Percentiles rank a stretch among this genome's conserved stretches.
These are phyloP conservation scores for Nerophis ophidion DNA, from an alignment of 2,113 vertebrate genomes.

Conservation along the genomic window DNA sequence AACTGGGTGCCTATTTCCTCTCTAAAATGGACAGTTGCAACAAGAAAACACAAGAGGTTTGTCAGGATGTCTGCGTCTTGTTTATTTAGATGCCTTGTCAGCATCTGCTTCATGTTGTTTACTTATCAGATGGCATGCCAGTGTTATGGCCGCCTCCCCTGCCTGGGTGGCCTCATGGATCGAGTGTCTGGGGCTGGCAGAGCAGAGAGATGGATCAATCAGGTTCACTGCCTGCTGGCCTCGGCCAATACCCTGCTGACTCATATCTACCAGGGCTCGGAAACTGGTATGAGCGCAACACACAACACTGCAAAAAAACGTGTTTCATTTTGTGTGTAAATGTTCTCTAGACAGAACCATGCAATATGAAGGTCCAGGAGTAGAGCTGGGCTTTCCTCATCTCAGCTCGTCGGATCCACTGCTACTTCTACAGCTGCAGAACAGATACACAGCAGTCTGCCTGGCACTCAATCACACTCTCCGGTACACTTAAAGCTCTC, in stretches of 20 bases:
- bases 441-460: slow-evolving; percentile 75
- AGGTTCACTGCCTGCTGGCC: slow-evolving; percentile 80
- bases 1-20: slow-evolving; percentile 80
- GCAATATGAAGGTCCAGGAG: slow-evolving; percentile 75
- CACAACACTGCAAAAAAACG: too few relatives aligned
- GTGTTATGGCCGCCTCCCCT: slow-evolving; percentile 79
- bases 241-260: slow-evolving; percentile 75
- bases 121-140: slow-evolving; percentile 77
- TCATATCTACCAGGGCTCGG: slow-evolving; percentile 76
- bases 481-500: slow-evolving; percentile 38
- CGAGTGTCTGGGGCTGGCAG: slow-evolving; percentile 73
- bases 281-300: slow-evolving; percentile 64
- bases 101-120: not conserved
- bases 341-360: slow-evolving; percentile 58
- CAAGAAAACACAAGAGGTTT: slow-evolving; percentile 79
- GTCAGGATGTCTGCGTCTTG: not conserved
- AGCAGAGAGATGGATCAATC: slow-evolving; percentile 81
- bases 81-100: not conserved
- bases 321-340: not conserved
- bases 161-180: slow-evolving; percentile 79
- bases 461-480: slow-evolving; percentile 75
- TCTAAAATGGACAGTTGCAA: slow-evolving; percentile 78
- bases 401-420: slow-evolving; percentile 71
- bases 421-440: slow-evolving; percentile 73
- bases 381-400: slow-evolving; percentile 69